These are phyloP conservation scores for Nettapus auritus DNA, from an alignment of 2,113 vertebrate species.

Conservation along the genomic window DNA sequence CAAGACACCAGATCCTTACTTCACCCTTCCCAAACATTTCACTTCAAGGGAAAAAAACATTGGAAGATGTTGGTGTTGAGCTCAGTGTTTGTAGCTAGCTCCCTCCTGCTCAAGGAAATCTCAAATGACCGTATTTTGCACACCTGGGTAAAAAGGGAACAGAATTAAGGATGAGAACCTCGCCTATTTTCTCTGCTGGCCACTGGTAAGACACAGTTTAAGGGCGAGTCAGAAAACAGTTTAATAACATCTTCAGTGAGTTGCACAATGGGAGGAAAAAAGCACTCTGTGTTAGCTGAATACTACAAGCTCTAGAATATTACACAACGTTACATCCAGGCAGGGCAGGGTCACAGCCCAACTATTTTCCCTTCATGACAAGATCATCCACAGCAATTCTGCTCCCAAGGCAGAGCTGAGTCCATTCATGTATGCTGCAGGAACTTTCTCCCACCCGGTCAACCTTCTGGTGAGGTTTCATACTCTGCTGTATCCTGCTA, in stretches of 20 bases:
- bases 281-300: not conserved
- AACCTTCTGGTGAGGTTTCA: not conserved
- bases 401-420: not conserved
- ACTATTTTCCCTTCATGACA: not conserved
- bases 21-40: not conserved
- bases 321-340: not conserved
- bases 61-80: not conserved
- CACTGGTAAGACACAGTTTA: not conserved
- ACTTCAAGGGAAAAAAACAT: not conserved
- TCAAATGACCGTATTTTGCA: not conserved
- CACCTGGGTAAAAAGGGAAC: not conserved
- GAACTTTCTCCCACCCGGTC: not conserved
- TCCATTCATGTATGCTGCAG: not conserved
- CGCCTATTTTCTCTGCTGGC: not conserved
- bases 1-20: not conserved
- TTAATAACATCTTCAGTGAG: not conserved
- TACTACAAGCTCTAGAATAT: not conserved
- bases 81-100: not conserved
- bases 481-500: not conserved
- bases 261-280: not conserved
- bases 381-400: not conserved
- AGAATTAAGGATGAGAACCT: not conserved
- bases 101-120: not conserved
- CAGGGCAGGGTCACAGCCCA: not conserved
- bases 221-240: not conserved